Evolutionary conservation across 1,140 invertebrate species (phyloP).

Genomic region (Drosophila orena): DNA sequence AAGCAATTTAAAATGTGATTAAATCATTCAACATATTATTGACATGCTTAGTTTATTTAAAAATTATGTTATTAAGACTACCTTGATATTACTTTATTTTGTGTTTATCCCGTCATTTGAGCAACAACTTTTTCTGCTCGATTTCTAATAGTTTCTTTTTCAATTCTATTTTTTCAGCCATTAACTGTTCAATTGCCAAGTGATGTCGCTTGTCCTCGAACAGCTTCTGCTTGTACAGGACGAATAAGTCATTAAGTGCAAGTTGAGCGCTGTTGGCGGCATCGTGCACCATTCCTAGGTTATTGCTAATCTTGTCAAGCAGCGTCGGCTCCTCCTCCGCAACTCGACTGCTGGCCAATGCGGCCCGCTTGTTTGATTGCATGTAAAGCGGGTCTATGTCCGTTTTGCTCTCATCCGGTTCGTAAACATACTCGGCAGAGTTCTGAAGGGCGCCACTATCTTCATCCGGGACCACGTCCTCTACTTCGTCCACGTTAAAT

Average conservation of each 20-base stretch:
- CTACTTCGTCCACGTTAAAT: constrained; percentile 65
- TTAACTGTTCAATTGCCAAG: constrained; percentile 55
- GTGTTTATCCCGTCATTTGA: constrained; percentile 35
- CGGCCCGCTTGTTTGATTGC: constrained; percentile 42
- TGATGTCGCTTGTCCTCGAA: constrained; percentile 63
- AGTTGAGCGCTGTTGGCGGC: constrained; percentile 33
- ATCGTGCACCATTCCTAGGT: constrained; percentile 41
- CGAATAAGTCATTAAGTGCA: constrained; percentile 59
- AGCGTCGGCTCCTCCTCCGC: constrained; percentile 27
- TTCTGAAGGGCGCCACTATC: constrained; percentile 48
- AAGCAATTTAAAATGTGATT: not conserved
- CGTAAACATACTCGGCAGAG: constrained; percentile 57
- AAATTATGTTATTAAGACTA: constrained; percentile 3
- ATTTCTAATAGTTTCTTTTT: constrained; percentile 69
- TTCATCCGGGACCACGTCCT: constrained; percentile 69
- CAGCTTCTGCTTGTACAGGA: constrained; percentile 64
- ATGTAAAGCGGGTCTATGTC: constrained; percentile 62
- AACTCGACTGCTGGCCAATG: constrained; percentile 12
- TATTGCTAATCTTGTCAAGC: constrained; percentile 49
- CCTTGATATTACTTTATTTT: not conserved
- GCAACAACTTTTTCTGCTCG: constrained; percentile 57
- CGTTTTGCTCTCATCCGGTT: constrained; percentile 60
- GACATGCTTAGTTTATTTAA: constrained; percentile 14
- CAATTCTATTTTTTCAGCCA: constrained; percentile 66
- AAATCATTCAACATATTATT: constrained; percentile 11